phyloP scores from a whole-genome alignment of 2,113 vertebrate genomes.

The Pachycephala philippinensis region DNA sequence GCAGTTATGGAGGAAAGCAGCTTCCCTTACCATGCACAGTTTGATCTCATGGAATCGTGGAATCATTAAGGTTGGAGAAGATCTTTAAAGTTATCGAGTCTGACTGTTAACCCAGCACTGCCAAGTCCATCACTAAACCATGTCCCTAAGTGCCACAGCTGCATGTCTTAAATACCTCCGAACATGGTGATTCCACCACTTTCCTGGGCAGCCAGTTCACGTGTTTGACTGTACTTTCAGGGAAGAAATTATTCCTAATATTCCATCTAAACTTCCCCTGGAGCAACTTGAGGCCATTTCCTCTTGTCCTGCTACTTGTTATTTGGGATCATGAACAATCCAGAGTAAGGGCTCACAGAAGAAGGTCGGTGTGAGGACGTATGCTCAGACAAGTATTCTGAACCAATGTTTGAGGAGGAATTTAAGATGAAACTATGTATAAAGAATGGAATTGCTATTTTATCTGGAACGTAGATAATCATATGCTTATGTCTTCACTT shows the following conservation, averaged over 20 bases:
- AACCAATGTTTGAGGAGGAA: neutral
- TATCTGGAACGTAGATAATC: neutral
- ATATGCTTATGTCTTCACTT: neutral
- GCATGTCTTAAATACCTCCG: neutral
- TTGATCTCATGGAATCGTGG: neutral
- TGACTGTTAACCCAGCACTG: rapidly evolving
- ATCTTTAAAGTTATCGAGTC: neutral
- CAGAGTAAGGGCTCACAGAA: neutral
- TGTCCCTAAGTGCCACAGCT: neutral
- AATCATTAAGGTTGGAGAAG: neutral
- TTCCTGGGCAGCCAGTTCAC: neutral
- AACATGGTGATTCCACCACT: neutral
- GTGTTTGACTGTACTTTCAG: neutral
- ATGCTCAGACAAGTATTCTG: neutral
- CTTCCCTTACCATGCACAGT: rapidly evolving
- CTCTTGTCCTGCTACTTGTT: neutral
- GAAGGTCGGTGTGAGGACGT: neutral
- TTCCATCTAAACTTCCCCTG: neutral
- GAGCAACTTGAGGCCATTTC: neutral
- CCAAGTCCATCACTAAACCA: neutral
- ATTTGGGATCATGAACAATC: neutral
- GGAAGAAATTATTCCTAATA: neutral
- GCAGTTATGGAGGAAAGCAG: neutral
- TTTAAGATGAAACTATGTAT: neutral
- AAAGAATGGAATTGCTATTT: neutral